Base-by-base conservation (phyloP, 2,888 invertebrate species). In the Mechanitis messenoides region DNA sequence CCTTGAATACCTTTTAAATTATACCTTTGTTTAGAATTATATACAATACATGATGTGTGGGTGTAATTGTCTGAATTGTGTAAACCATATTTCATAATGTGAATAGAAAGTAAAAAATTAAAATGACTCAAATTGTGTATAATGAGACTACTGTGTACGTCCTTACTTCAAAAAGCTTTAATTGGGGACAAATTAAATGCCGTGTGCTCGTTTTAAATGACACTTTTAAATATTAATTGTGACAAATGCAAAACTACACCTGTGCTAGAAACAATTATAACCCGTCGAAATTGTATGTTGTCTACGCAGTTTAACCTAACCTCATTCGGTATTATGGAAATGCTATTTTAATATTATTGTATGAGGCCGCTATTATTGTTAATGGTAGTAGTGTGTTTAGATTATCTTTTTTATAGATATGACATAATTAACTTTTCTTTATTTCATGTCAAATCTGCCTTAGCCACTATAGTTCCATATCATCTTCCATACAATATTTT, bases 221-320 rank as follows among this genome's bases (percentile, higher is more conserved):
- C 50, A 50, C 50, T 50, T 50, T 50, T 50, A 50, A 50, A 50
- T 31, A 6, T 50, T 50, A 31, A 42, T 9, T 11, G 50, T 11
- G 50, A 50, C 50, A 50, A 50, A 31, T 31, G 31, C 50, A 50
- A 50, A 50, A 50, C 50, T 31, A 7, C 50, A 31, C 50, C 6
- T 31, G 31, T 31, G 50, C 50, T 50, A 9, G 4, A 50, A 50
- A 50, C 31, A 50, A 50, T 50, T 50, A 31, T 50, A 50, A 50
- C 50, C 50, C 9, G 31, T 1, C 50, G 5, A 50, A 50, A 31
- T 50, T 12, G 28, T 35, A 35, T 35, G n/a, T 47, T 28, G 6
- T 3, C 47, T 47, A 2, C 7, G 12, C 4, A 28, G 2, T 47
- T 47, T 28, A 6, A 20, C 20, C 20, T 47, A 47, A 47, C n/a